phyloP scores from a whole-genome alignment of 2,113 vertebrate genomes.

The Mobula hypostoma region DNA sequence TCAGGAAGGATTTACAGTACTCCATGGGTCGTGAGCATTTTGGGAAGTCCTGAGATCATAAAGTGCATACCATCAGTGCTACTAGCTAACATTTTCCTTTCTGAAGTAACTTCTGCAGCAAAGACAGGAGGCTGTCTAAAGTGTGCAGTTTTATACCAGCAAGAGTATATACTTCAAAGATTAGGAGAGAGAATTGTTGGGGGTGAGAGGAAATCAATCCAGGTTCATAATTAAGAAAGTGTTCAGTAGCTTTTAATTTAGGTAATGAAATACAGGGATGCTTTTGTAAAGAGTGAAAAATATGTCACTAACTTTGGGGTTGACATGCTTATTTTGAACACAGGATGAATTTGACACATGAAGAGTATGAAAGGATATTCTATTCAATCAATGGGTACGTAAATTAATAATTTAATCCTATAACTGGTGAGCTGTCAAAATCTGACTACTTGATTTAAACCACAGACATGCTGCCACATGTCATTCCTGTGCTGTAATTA shows the following conservation, averaged over 20 bases:
- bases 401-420: not conserved
- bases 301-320: not conserved
- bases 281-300: no score
- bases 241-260: not conserved
- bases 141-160: not conserved
- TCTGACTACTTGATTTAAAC: not conserved
- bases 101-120: not conserved
- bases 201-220: not conserved
- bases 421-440: not conserved
- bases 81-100: not conserved
- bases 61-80: not conserved
- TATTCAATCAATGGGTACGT: slow-evolving; percentile 64
- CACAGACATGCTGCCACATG: no score
- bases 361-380: slow-evolving; percentile 64
- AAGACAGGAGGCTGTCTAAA: not conserved
- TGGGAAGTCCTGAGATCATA: not conserved
- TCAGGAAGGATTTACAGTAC: not conserved
- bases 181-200: not conserved
- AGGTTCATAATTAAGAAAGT: not conserved
- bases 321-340: not conserved
- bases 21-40: not conserved
- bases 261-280: not conserved
- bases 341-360: slow-evolving; percentile 54
- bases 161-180: not conserved
- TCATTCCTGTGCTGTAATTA: not conserved